These are phyloP conservation scores for Phorcus lineatus DNA, from an alignment of 2,888 invertebrate genomes.

Conservation along the genomic window DNA sequence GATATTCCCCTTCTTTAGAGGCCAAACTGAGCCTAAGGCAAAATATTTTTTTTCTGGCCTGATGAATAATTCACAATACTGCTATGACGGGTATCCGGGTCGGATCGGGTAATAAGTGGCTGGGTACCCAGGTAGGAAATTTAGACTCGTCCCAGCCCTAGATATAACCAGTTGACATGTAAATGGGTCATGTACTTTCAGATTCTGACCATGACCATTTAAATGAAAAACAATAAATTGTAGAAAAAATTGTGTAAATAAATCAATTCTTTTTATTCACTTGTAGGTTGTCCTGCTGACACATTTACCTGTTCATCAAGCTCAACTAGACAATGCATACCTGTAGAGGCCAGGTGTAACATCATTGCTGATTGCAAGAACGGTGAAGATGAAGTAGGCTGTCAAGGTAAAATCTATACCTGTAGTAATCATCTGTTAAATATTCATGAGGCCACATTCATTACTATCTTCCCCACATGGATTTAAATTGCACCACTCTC, in stretches of 20 bases:
- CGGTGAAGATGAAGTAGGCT: slow-evolving; percentile 55
- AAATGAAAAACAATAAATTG: neutral
- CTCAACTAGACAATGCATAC: slow-evolving; percentile 49
- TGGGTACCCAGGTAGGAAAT: too few species aligned
- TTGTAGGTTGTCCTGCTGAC: slow-evolving; percentile 50
- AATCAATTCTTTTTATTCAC: neutral
- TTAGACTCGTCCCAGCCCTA: too few species aligned
- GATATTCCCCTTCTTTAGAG: too few species aligned
- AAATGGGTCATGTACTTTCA: too few species aligned
- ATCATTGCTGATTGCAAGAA: slow-evolving; percentile 58
- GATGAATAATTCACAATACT: too few species aligned
- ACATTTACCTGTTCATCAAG: slow-evolving; percentile 52
- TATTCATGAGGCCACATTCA: too few species aligned
- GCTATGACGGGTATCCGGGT: too few species aligned
- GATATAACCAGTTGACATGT: neutral
- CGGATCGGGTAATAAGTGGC: too few species aligned
- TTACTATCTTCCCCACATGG: neutral
- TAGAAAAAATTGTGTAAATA: neutral
- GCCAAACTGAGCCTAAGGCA: too few species aligned
- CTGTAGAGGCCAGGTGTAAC: slow-evolving; percentile 53
- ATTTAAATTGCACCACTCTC: too few species aligned
- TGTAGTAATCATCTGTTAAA: too few species aligned
- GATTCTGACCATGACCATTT: neutral
- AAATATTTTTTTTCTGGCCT: too few species aligned
- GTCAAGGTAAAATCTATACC: slow-evolving; percentile 40